Evolutionary conservation across 2,888 invertebrate genomes (phyloP), one percentile per base, ranked within the genome.

Genomic region (Parasteatoda lunata): DNA sequence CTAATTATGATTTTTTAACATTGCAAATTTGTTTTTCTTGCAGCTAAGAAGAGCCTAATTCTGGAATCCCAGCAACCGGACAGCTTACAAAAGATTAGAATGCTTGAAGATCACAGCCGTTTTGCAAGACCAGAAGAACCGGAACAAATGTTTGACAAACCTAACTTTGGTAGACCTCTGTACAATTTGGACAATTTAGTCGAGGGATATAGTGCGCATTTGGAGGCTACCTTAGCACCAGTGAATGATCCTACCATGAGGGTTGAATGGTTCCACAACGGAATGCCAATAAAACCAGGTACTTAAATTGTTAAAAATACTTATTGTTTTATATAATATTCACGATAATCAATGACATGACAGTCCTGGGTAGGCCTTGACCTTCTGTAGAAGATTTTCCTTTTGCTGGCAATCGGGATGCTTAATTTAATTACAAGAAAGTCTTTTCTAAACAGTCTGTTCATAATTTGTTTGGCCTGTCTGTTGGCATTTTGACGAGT

Each of bases 211-310:
- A 96, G 96, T 79, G 96, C 97, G 84, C 98, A 98, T 92, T 93
- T 98, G 90, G 98, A 98, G 93, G 97, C 97, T 0, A 98, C 98
- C 5, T 93, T 99, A 54, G 97, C 97, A 0, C 99, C 99, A 0
- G 97, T 98, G 64, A 98, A 98, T 91, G 99, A 99, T 92, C 98
- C 99, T 5, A 97, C 97, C 8, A 98, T 99, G 98, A 95, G 95
- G 90, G 97, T 99, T 9, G 98, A 99, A 93, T 99, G 99, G 99
- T 98, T 95, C 93, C 96, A 97, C 92, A 97, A 99, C 92, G 98
- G 98, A 78, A 94, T 95, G 91, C 98, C 98, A 3, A 95, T 99
- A 90, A 96, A 96, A 91, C 96, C 96, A 91, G 93, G 93, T 78
- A 88, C 83, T 13, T 77, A n/a, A 45, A 30, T 66, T 4, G n/a